Conservation (phyloP, 2,113 vertebrate genomes). For the Orycteropus afer region DNA sequence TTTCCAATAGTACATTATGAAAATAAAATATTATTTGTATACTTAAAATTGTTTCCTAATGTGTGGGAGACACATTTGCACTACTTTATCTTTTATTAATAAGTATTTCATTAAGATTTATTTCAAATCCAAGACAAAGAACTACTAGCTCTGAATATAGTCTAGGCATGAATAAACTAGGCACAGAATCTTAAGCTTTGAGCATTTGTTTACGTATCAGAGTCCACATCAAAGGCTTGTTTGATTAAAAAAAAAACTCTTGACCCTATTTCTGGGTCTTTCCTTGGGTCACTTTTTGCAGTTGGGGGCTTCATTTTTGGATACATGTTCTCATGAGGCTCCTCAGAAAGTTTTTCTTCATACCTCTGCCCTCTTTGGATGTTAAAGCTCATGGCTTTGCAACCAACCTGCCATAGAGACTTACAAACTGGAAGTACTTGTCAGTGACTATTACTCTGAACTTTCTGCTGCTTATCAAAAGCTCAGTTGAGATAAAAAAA, state of each 20-base stretch:
- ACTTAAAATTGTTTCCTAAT: background rate
- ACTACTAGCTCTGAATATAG: background rate
- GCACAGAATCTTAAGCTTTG: background rate
- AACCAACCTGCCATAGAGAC: background rate
- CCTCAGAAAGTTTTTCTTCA: constrained; percentile 15
- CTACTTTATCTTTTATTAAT: background rate
- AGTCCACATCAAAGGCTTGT: background rate
- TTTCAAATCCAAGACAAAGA: constrained; percentile 32
- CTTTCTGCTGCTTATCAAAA: background rate
- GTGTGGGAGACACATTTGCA: constrained; percentile 31
- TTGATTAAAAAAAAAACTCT: background rate
- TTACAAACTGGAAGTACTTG: background rate
- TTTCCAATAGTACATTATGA: constrained; percentile 6
- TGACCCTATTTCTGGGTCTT: background rate
- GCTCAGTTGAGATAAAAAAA: background rate
- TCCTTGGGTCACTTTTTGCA: constrained; percentile 23
- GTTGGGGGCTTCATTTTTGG: background rate
- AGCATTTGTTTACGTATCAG: background rate
- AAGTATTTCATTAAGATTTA: constrained; percentile 26
- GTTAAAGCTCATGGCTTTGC: background rate
- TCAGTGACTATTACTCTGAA: background rate
- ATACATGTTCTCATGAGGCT: background rate
- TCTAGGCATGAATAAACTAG: background rate
- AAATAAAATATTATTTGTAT: background rate
- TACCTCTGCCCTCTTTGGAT: background rate